Evolutionary conservation across 2,113 vertebrate species (phyloP).

Genomic region (Platysternon megacephalum): DNA sequence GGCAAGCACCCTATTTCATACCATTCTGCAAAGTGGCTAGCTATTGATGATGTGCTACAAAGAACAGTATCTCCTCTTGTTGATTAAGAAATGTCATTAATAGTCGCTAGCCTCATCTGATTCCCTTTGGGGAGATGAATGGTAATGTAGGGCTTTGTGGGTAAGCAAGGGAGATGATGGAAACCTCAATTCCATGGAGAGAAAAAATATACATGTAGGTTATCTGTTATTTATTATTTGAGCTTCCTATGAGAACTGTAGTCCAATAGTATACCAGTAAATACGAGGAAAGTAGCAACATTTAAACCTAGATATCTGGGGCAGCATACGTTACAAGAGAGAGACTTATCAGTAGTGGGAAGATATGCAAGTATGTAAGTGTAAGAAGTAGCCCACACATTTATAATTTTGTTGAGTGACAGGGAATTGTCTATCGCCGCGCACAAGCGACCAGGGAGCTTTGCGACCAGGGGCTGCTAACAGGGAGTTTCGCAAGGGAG

Average conservation of each 20-base stretch:
- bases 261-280: not conserved
- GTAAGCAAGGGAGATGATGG: conserved; percentile 19
- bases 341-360: not conserved
- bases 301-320: not conserved
- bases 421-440: not conserved
- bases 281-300: not conserved
- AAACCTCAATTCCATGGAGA: conserved; percentile 35
- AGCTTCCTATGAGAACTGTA: not conserved
- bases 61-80: conserved; percentile 45
- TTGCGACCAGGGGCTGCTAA: no score
- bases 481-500: no score
- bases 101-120: conserved; percentile 21
- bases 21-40: conserved; percentile 42
- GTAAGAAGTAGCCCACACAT: not conserved
- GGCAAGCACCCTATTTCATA: conserved; percentile 32
- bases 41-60: conserved; percentile 38
- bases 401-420: not conserved
- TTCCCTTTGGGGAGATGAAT: conserved; percentile 27
- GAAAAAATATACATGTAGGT: not conserved
- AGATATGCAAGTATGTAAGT: not conserved
- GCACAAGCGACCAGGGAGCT: no score
- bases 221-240: not conserved
- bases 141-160: not conserved
- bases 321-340: not conserved
- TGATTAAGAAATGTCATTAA: conserved; percentile 53